Percentiles rank a stretch among this genome's conserved stretches.
Conservation (phyloP, 1,140 invertebrate genomes). For the Melipona quadrifasciata region DNA sequence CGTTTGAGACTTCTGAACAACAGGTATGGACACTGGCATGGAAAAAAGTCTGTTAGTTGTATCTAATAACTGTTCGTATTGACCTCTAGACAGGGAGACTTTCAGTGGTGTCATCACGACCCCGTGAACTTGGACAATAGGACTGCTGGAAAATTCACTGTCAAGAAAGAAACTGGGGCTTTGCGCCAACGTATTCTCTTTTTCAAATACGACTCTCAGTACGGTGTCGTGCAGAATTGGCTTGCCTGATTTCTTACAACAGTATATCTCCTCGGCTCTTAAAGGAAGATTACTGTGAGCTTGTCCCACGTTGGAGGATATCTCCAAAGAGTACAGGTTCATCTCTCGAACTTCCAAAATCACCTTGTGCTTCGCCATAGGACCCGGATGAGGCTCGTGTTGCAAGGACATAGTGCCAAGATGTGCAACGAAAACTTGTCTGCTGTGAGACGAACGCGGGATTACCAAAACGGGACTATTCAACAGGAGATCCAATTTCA, state of each 20-base stretch:
- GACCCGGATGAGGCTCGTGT: conserved; percentile 76
- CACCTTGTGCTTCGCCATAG: conserved; percentile 78
- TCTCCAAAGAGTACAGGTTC: conserved; percentile 92
- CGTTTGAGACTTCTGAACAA: conserved; percentile 61
- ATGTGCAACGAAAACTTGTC: conserved; percentile 95
- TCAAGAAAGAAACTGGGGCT: conserved; percentile 77
- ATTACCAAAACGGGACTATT: conserved; percentile 95
- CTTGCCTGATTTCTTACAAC: conserved; percentile 85
- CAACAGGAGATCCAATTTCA: conserved; percentile 88
- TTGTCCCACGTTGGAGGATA: conserved; percentile 77
- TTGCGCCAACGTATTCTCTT: conserved; percentile 74
- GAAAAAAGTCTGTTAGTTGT: conserved; percentile 84
- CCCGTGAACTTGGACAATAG: conserved; percentile 86
- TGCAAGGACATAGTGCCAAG: conserved; percentile 92
- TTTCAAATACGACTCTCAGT: conserved; percentile 85
- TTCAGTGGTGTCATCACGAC: conserved; percentile 91
- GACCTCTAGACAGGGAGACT: conserved; percentile 90
- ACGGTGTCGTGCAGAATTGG: conserved; percentile 93
- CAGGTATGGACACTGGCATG: conserved; percentile 61
- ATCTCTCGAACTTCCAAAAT: conserved; percentile 90
- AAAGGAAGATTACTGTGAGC: conserved; percentile 69
- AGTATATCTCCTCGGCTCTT: conserved; percentile 86
- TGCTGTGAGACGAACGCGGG: conserved; percentile 89
- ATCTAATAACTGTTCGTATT: conserved; percentile 94
- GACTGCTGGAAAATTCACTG: conserved; percentile 69